Evolutionary conservation across 2,113 vertebrate genomes (phyloP).

Genomic region (Scolopax mira): DNA sequence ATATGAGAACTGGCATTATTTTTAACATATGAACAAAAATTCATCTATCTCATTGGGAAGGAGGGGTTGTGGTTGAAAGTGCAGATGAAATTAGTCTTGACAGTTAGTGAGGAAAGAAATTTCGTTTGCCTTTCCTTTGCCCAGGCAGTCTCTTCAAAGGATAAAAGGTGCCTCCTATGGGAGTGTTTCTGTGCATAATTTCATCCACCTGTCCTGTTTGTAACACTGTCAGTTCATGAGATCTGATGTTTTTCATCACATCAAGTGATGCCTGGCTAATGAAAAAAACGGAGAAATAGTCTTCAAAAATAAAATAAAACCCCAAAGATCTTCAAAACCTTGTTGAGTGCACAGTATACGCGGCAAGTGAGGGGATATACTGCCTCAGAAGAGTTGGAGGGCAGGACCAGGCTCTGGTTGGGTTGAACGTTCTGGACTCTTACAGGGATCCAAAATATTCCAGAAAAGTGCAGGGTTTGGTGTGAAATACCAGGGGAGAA

Average conservation of each 20-base stretch:
- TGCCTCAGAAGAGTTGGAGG: background rate
- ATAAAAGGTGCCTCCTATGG: background rate
- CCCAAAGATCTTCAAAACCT: background rate
- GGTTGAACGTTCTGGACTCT: background rate
- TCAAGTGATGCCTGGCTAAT: background rate
- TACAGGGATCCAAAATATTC: background rate
- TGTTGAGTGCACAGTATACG: background rate
- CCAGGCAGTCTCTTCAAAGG: background rate
- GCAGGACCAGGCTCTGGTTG: background rate
- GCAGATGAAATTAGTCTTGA: background rate
- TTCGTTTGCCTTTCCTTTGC: background rate
- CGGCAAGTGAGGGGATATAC: background rate
- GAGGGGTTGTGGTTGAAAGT: background rate
- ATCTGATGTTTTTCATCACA: background rate
- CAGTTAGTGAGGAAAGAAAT: background rate
- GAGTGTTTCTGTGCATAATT: slow-evolving; percentile 9
- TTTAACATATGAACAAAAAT: background rate
- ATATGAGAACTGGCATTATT: background rate
- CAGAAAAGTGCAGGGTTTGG: background rate
- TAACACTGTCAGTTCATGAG: background rate
- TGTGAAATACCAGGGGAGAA: background rate
- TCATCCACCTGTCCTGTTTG: background rate
- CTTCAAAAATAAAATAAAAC: background rate
- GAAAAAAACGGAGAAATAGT: background rate
- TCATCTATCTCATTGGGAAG: background rate